phyloP scores from a whole-genome alignment of 92 coral and sea anemone species.

The Virgularia gustaviana region DNA sequence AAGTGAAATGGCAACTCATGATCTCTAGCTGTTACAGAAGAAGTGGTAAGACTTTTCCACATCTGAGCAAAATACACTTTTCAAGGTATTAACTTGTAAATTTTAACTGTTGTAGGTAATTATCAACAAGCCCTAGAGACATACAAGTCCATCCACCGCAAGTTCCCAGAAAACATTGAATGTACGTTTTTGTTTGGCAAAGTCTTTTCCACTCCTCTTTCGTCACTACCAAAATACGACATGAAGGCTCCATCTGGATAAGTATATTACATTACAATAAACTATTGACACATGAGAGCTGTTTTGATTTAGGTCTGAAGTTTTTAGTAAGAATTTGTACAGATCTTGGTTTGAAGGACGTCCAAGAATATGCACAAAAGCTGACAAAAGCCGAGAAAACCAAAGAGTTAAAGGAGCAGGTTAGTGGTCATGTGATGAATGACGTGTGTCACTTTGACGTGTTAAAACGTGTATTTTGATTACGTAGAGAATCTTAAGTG shows the following conservation, averaged over 20 bases:
- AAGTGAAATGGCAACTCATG: slow-evolving; percentile 99
- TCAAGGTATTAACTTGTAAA: background rate
- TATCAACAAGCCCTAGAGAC: slow-evolving; percentile 98
- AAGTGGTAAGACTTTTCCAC: slow-evolving; percentile 67
- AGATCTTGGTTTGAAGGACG: slow-evolving; percentile 94
- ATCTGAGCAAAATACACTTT: background rate
- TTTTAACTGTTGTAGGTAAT: slow-evolving; percentile 60
- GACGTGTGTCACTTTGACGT: too few species aligned
- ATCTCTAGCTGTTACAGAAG: slow-evolving; percentile 96
- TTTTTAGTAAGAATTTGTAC: slow-evolving; percentile 96
- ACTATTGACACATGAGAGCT: too few species aligned
- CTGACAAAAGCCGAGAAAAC: slow-evolving; percentile 96
- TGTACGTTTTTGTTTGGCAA: slow-evolving; percentile 62
- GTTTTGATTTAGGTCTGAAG: slow-evolving; percentile 63
- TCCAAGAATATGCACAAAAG: slow-evolving; percentile 95
- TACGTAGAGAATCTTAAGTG: slow-evolving; percentile 86
- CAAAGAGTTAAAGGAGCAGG: slow-evolving; percentile 93
- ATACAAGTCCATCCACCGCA: slow-evolving; percentile 82
- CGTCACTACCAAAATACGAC: too few species aligned
- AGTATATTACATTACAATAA: too few species aligned
- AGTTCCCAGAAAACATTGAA: slow-evolving; percentile 92
- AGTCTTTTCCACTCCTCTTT: background rate
- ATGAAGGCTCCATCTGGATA: too few species aligned
- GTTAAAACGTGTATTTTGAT: too few species aligned
- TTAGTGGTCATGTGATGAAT: background rate